Conservation (phyloP, 2,797 vertebrate genomes). For the Aselliscus stoliczkanus region DNA sequence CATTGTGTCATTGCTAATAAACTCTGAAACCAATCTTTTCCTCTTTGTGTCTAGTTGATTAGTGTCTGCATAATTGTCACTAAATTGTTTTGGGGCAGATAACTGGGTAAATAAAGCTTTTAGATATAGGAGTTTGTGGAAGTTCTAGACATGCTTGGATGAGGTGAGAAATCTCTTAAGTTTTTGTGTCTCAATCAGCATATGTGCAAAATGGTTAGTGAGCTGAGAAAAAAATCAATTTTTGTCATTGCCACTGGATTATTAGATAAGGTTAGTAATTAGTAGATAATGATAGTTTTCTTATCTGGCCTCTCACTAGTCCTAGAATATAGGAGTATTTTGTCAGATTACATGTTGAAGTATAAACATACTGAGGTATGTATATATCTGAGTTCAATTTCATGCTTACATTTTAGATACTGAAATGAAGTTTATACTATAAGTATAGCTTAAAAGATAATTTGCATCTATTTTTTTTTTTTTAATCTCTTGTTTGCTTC, state of each 20-base stretch:
- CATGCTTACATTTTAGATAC: not conserved
- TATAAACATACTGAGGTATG: not conserved
- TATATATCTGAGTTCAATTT: not conserved
- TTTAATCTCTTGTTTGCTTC: not conserved
- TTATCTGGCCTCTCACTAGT: not conserved
- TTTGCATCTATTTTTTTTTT: not conserved
- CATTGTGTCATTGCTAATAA: not conserved
- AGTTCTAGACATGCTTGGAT: not conserved
- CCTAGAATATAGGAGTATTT: not conserved
- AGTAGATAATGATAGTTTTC: not conserved
- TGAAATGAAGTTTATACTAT: not conserved
- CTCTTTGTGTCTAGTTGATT: slow-evolving; percentile 1
- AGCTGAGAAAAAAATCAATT: not conserved
- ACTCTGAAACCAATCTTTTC: slow-evolving; percentile 10
- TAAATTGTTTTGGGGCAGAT: not conserved
- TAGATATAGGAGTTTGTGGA: not conserved
- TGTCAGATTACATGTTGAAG: not conserved
- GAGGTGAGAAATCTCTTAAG: not conserved
- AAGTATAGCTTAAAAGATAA: not conserved
- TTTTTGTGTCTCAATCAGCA: not conserved
- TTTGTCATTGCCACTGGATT: not conserved
- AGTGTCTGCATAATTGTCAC: not conserved
- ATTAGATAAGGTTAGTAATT: not conserved
- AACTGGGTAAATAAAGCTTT: not conserved
- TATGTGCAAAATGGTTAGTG: not conserved